Conservation (phyloP, 2,888 invertebrate genomes). For the Eristalis arbustorum region DNA sequence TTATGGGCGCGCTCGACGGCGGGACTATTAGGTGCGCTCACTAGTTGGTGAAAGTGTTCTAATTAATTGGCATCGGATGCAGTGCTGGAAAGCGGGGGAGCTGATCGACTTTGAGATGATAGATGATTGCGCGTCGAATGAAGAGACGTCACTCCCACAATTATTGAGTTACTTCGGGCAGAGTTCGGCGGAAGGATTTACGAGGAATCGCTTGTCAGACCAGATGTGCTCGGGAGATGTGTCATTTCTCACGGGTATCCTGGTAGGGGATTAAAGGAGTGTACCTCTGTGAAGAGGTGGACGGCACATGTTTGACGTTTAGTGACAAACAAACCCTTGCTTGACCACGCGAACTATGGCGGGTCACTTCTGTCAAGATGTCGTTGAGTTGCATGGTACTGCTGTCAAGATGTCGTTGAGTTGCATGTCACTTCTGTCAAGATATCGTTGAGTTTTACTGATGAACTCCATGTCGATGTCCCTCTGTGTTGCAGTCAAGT, state of each 20-base stretch:
- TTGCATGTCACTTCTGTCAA: no score
- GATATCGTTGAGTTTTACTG: no score
- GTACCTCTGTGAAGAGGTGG: no score
- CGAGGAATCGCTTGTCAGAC: not conserved
- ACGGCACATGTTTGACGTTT: no score
- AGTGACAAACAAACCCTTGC: no score
- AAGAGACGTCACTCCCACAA: not conserved
- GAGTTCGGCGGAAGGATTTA: not conserved
- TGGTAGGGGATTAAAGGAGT: not conserved
- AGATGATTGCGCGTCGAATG: not conserved
- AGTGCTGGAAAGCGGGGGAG: not conserved
- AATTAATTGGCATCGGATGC: not conserved
- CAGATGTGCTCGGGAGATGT: not conserved
- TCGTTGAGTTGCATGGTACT: no score
- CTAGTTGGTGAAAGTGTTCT: not conserved
- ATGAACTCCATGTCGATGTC: no score
- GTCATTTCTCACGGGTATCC: not conserved
- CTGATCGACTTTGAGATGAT: not conserved
- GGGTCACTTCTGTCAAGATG: no score
- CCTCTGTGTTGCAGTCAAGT: no score
- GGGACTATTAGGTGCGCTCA: not conserved
- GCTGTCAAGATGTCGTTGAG: no score
- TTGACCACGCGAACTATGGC: no score
- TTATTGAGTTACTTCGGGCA: not conserved
- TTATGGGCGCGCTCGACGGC: not conserved